A percentile compares a stretch with the other conserved stretches of the same genome.
phyloP scores from a whole-genome alignment of 2,113 vertebrate genomes.

The Lepus timidus region DNA sequence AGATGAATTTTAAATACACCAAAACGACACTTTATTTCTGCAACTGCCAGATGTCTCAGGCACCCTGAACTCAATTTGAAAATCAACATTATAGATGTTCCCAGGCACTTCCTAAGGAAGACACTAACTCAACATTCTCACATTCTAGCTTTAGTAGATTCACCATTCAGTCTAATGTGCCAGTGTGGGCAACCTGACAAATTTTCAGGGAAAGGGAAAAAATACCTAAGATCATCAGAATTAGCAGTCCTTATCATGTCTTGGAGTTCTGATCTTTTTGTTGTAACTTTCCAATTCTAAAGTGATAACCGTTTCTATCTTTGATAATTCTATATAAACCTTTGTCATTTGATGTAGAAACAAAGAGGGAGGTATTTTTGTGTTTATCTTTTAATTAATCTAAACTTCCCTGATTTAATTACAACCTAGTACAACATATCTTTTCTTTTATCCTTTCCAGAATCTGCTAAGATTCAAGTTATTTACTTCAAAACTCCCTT shows the following conservation, averaged over 20 bases:
- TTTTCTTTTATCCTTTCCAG: conserved; percentile 23
- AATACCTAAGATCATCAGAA: conserved; percentile 9
- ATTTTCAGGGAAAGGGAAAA: conserved; percentile 25
- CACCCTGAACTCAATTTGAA: not conserved
- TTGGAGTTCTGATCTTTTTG: not conserved
- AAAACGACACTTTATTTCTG: not conserved
- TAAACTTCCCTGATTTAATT: not conserved
- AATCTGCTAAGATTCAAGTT: conserved; percentile 29
- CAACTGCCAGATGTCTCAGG: not conserved
- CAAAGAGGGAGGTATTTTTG: not conserved
- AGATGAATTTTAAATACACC: not conserved
- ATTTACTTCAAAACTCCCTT: conserved; percentile 40
- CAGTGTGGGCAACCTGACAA: not conserved
- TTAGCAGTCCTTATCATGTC: conserved; percentile 53
- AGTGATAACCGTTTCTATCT: conserved; percentile 21
- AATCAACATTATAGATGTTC: not conserved
- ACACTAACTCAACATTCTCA: not conserved
- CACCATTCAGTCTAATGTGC: not conserved
- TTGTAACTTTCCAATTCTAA: not conserved
- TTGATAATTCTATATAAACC: conserved; percentile 51
- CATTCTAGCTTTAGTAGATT: not conserved
- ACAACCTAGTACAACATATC: not conserved
- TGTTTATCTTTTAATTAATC: not conserved
- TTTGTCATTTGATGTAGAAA: not conserved
- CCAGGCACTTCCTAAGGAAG: not conserved